These are phyloP conservation scores for Drosophila nigromelanica DNA, from an alignment of 1,140 invertebrate species.

Conservation along the genomic window DNA sequence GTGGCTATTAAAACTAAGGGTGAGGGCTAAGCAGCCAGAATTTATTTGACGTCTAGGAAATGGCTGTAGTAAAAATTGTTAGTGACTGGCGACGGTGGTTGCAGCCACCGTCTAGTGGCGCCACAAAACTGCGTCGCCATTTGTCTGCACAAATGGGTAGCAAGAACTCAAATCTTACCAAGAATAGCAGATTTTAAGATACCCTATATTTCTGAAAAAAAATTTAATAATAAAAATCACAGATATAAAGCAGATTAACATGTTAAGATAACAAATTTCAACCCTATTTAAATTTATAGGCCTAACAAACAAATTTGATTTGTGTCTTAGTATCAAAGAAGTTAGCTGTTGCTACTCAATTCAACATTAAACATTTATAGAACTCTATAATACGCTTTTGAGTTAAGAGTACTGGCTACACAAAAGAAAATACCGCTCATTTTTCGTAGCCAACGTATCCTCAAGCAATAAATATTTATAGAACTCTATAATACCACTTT, in stretches of 20 bases:
- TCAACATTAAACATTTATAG: too few relatives aligned
- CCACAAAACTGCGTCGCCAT: constrained; percentile 74
- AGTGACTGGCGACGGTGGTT: constrained; percentile 54
- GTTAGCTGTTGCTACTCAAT: too few relatives aligned
- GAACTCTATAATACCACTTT: not conserved
- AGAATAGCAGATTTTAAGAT: not conserved
- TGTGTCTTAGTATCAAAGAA: too few relatives aligned
- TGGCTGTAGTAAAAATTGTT: constrained; percentile 64
- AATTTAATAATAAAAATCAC: not conserved
- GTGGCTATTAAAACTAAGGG: constrained; percentile 1
- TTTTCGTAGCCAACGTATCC: too few relatives aligned
- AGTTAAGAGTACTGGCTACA: too few relatives aligned
- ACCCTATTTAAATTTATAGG: too few relatives aligned
- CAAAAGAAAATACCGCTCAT: too few relatives aligned
- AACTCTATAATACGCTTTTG: too few relatives aligned
- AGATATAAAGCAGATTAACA: too few relatives aligned
- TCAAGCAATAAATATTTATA: not conserved
- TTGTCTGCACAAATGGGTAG: constrained; percentile 68
- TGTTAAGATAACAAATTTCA: too few relatives aligned
- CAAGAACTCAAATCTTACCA: not conserved
- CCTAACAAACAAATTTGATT: too few relatives aligned
- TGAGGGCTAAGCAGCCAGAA: constrained; percentile 40
- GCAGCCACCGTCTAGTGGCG: constrained; percentile 52
- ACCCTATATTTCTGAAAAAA: not conserved
- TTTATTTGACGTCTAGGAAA: constrained; percentile 63